Conservation (phyloP, 1,140 invertebrate species). For the Aphis craccivora region DNA sequence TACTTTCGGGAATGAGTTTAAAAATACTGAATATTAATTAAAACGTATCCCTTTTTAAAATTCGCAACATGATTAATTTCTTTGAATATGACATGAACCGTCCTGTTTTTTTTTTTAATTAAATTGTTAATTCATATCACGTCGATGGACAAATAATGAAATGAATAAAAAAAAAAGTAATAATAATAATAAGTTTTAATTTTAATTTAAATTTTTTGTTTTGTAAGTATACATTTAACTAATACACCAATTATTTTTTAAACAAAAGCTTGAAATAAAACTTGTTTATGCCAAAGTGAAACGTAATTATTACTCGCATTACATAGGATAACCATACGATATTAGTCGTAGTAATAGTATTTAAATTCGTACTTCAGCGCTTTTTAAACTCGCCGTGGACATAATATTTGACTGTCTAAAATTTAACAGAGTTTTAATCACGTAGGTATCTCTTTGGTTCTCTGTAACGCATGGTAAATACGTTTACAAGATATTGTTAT, state of each 20-base stretch:
- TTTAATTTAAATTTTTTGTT: neutral
- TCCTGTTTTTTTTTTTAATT: conserved; percentile 10
- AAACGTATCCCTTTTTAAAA: conserved; percentile 36
- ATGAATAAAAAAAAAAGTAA: neutral
- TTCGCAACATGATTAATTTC: conserved; percentile 32
- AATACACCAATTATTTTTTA: neutral
- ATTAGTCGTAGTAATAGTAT: neutral
- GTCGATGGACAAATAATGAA: neutral
- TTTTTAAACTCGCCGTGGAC: neutral
- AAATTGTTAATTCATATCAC: conserved; percentile 37
- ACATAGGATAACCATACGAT: neutral
- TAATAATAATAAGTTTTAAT: conserved; percentile 10
- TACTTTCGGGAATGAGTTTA: neutral
- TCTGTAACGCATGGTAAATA: neutral
- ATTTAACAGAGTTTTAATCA: neutral
- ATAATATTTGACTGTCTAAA: neutral
- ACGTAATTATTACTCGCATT: neutral
- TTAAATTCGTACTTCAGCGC: neutral
- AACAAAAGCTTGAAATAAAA: neutral
- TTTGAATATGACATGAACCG: neutral
- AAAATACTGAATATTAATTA: conserved; percentile 42
- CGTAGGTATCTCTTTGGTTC: neutral
- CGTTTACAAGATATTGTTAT: neutral
- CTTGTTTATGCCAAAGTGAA: neutral
- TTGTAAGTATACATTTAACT: neutral